A percentile compares a stretch with the other conserved stretches of the same genome.
These are phyloP conservation scores for Neotoma lepida DNA, from an alignment of 2,113 vertebrate genomes.

Conservation along the genomic window DNA sequence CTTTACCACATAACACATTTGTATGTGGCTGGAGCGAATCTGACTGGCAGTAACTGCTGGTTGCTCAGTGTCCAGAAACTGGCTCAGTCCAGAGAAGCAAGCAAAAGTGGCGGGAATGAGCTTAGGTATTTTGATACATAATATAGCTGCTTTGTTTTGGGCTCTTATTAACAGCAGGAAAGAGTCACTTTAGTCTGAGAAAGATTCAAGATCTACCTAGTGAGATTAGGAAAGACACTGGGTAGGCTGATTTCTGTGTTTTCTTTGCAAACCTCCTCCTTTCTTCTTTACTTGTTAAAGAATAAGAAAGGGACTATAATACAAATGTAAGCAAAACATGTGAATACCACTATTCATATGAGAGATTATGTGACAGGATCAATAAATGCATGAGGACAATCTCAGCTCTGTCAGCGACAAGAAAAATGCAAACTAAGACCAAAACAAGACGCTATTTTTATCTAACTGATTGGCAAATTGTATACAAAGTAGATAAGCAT, in stretches of 20 bases:
- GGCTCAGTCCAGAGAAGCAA: constrained; percentile 54
- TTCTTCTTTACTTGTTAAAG: constrained; percentile 22
- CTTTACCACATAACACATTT: constrained; percentile 82
- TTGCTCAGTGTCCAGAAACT: constrained; percentile 60
- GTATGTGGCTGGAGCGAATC: constrained; percentile 76
- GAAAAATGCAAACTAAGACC: constrained; percentile 8
- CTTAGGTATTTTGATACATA: constrained; percentile 4
- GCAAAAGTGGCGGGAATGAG: neutral
- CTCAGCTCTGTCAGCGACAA: neutral
- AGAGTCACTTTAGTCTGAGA: constrained; percentile 9
- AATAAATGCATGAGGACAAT: neutral
- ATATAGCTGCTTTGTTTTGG: neutral
- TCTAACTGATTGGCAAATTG: neutral
- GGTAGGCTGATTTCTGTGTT: neutral
- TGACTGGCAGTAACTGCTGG: constrained; percentile 79
- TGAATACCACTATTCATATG: neutral
- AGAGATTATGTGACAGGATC: neutral
- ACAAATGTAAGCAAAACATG: constrained; percentile 29
- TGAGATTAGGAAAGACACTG: neutral
- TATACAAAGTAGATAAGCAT: constrained; percentile 23
- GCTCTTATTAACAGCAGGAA: constrained; percentile 31
- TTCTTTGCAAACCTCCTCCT: neutral
- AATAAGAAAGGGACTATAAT: neutral
- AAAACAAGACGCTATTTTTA: constrained; percentile 39
- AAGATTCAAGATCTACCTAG: neutral